Percentiles rank a stretch among this genome's conserved stretches.
Evolutionary conservation across 2,113 vertebrate genomes (phyloP).

Genomic region (Meleagris gallopavo): DNA sequence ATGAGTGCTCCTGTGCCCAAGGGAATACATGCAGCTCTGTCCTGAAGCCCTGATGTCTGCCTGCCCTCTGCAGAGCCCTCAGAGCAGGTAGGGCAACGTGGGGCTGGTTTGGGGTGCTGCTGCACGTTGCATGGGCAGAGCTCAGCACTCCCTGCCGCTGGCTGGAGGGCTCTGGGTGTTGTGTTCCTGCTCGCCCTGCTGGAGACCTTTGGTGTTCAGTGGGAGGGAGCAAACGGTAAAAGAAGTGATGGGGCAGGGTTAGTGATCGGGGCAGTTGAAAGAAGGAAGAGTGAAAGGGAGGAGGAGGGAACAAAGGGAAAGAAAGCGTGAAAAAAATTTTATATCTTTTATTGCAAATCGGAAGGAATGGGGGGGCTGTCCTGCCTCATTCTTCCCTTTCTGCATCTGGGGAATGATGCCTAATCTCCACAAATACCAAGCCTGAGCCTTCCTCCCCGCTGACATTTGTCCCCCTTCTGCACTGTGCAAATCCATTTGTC

Average conservation of each 20-base stretch:
- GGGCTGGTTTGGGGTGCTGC: background rate
- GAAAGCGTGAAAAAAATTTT: background rate
- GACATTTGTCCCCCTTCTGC: background rate
- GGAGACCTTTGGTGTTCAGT: background rate
- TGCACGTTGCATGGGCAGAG: background rate
- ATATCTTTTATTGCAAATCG: background rate
- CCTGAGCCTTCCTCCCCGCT: background rate
- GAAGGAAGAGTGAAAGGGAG: background rate
- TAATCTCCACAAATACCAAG: background rate
- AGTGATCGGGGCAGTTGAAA: background rate
- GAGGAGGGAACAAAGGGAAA: background rate
- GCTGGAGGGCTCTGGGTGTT: background rate
- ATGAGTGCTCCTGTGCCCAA: slow-evolving; percentile 16
- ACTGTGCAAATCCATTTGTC: slow-evolving; percentile 7
- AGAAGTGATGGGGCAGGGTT: background rate
- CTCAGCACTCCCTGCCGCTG: background rate
- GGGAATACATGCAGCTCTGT: background rate
- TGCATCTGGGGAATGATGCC: background rate
- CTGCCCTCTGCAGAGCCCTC: background rate
- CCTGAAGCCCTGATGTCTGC: background rate
- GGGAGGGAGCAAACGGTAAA: background rate
- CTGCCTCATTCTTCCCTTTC: background rate
- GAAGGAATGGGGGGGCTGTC: background rate
- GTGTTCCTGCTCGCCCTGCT: background rate
- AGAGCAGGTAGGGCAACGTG: rapidly evolving